phyloP scores from a whole-genome alignment of 2,797 vertebrate genomes.

The Muscicapa comitata region DNA sequence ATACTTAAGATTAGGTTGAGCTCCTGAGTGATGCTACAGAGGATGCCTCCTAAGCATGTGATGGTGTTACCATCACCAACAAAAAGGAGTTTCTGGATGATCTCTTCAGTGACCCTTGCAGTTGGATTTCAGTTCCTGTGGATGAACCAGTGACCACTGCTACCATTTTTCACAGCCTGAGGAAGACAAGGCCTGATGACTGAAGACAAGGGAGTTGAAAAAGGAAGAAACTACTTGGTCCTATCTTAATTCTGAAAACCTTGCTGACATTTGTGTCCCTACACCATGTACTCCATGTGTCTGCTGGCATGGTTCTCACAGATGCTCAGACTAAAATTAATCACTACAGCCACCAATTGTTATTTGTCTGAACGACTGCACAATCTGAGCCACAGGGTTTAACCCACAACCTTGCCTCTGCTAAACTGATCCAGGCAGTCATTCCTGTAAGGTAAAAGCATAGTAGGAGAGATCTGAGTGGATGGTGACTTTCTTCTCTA shows the following conservation, averaged over 20 bases:
- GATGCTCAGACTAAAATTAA: background rate
- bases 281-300: background rate
- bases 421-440: background rate
- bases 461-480: background rate
- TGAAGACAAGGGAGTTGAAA: background rate
- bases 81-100: background rate
- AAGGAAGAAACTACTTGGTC: background rate
- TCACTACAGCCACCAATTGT: rapidly evolving
- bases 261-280: background rate
- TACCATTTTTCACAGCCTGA: background rate
- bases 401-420: background rate
- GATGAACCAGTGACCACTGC: background rate
- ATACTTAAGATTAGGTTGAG: background rate
- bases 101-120: background rate
- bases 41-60: background rate
- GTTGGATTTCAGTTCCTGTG: background rate
- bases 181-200: background rate
- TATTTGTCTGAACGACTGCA: rapidly evolving
- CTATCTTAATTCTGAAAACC: background rate
- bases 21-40: background rate
- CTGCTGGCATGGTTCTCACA: background rate
- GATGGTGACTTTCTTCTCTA: background rate
- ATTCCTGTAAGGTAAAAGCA: background rate
- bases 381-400: background rate
- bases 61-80: background rate